Conservation (phyloP, 1,140 invertebrate genomes). For the Limonius californicus region DNA sequence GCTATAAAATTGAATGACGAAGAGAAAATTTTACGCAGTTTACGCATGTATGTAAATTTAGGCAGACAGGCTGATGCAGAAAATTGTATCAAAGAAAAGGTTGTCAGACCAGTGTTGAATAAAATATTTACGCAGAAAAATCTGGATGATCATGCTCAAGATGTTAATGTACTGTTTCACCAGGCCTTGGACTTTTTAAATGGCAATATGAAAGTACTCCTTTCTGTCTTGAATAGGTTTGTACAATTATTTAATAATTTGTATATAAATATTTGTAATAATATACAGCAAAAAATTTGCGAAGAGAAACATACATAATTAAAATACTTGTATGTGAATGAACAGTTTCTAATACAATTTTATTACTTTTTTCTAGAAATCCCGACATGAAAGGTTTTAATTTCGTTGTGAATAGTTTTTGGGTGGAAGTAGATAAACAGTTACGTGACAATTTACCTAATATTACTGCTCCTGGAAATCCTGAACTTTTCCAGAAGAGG, state of each 20-base stretch:
- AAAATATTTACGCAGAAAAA: constrained; percentile 71
- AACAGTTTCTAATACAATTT: too few relatives aligned
- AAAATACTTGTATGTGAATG: constrained; percentile 19
- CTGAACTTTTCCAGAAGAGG: constrained; percentile 79
- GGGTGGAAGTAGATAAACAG: constrained; percentile 78
- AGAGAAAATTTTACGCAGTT: constrained; percentile 55
- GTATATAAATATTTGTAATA: too few relatives aligned
- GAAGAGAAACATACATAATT: too few relatives aligned
- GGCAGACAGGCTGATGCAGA: constrained; percentile 70
- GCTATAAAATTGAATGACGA: constrained; percentile 56
- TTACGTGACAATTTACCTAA: constrained; percentile 72
- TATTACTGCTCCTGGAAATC: constrained; percentile 89
- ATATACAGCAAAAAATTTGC: too few relatives aligned
- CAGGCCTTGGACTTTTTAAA: constrained; percentile 71
- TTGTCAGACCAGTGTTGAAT: constrained; percentile 68
- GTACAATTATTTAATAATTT: too few relatives aligned
- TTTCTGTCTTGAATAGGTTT: constrained; percentile 15
- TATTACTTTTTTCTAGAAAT: too few relatives aligned
- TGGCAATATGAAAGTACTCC: constrained; percentile 56
- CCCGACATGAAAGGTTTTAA: constrained; percentile 65
- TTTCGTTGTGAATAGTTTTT: constrained; percentile 85
- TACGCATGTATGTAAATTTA: constrained; percentile 64
- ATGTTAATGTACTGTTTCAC: constrained; percentile 68
- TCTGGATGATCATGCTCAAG: constrained; percentile 59
- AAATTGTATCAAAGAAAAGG: constrained; percentile 62